Evolutionary conservation across 1,140 invertebrate genomes (phyloP).

Genomic region (Asbolus verrucosus): DNA sequence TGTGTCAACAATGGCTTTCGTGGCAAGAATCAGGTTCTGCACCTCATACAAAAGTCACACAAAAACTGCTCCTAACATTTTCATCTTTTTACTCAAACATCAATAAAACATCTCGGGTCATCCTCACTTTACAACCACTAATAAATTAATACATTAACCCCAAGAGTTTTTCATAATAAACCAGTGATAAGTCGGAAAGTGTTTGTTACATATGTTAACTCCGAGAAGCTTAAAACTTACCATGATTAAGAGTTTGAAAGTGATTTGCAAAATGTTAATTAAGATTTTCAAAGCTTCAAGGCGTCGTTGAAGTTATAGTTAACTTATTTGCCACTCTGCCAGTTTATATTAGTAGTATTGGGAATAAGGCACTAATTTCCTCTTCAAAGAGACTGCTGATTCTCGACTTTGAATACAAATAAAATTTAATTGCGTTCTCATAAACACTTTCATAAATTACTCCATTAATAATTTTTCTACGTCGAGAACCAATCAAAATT

Average conservation of each 20-base stretch:
- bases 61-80: conserved; percentile 19
- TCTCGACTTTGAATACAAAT: no score
- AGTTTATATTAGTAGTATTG: background rate
- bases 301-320: conserved; percentile 12
- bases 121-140: no score
- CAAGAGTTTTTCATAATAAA: no score
- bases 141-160: no score
- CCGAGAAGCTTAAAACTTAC: background rate
- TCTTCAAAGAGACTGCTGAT: background rate
- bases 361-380: conserved; percentile 15
- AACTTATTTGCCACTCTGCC: conserved; percentile 21
- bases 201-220: conserved; percentile 23
- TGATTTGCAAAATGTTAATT: conserved; percentile 21
- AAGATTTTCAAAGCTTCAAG: conserved; percentile 1
- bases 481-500: no score
- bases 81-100: conserved; percentile 4
- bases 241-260: conserved; percentile 11
- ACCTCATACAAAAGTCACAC: conserved; percentile 3
- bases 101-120: no score
- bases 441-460: no score
- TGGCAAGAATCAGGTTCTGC: conserved; percentile 25
- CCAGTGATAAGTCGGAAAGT: background rate
- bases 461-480: no score
- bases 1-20: conserved; percentile 38
- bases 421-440: no score